phyloP scores from a whole-genome alignment of 1,140 invertebrate genomes.

The Campoletis sonorensis region DNA sequence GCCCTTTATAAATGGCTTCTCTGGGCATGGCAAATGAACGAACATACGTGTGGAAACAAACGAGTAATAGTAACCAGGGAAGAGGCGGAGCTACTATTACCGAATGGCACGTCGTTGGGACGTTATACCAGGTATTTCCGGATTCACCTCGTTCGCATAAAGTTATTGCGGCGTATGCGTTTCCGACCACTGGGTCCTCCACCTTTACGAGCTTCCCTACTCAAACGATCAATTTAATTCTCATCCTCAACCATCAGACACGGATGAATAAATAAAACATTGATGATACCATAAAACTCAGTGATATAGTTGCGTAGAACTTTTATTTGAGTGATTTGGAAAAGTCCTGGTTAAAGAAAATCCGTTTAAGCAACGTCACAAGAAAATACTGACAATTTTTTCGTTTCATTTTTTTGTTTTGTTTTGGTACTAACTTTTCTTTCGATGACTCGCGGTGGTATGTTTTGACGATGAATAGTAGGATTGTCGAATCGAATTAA shows the following conservation, averaged over 20 bases:
- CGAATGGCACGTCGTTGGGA: background rate
- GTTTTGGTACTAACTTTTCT: no score
- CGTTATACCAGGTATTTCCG: conserved; percentile 32
- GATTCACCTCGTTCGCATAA: conserved; percentile 21
- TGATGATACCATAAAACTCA: no score
- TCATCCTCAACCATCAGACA: background rate
- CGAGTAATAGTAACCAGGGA: background rate
- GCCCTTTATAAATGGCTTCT: background rate
- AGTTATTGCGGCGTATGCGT: conserved; percentile 33
- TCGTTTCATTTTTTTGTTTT: no score
- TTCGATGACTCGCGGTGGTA: no score
- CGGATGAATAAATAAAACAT: background rate
- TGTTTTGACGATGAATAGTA: no score
- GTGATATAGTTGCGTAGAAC: no score
- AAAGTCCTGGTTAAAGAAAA: no score
- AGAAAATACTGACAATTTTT: no score
- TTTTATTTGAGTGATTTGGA: no score
- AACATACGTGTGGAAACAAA: conserved; percentile 13
- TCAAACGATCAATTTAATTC: background rate
- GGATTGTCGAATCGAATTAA: no score
- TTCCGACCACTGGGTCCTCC: conserved; percentile 3
- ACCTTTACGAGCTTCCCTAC: background rate
- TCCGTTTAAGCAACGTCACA: no score
- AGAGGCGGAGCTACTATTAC: background rate
- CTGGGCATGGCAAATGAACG: conserved; percentile 6